Evolutionary conservation across 1,140 invertebrate species (phyloP).

Genomic region (Nylanderia fulva): DNA sequence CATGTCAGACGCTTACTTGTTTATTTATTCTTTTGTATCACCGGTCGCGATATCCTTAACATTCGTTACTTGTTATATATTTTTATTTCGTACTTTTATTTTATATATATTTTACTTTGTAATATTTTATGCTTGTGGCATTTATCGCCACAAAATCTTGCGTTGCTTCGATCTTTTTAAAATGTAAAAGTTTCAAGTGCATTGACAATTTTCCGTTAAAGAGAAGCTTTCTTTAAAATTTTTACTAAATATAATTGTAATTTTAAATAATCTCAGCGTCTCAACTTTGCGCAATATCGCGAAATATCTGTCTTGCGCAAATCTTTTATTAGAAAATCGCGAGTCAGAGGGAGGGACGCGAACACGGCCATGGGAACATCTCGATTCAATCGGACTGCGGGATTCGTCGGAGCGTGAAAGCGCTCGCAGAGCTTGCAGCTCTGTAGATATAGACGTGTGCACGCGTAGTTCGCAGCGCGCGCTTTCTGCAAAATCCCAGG

Average conservation of each 20-base stretch:
- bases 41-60: too few species aligned
- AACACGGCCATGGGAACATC: constrained; percentile 52
- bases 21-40: too few species aligned
- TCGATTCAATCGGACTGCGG: constrained; percentile 67
- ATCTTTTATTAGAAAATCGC: constrained; percentile 48
- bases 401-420: constrained; percentile 65
- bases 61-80: too few species aligned
- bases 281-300: not conserved
- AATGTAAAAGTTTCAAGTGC: not conserved
- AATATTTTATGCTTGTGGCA: too few species aligned
- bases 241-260: not conserved
- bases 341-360: constrained; percentile 14
- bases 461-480: constrained; percentile 40
- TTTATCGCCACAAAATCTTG: too few species aligned
- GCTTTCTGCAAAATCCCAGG: constrained; percentile 62
- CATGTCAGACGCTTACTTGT: too few species aligned
- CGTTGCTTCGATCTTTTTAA: not conserved
- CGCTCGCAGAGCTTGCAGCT: constrained; percentile 58
- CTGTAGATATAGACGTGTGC: constrained; percentile 51
- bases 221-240: not conserved
- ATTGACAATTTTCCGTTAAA: not conserved
- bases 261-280: constrained; percentile 10
- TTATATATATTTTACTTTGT: too few species aligned
- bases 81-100: too few species aligned
- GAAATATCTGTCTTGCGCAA: not conserved